Evolutionary conservation across 2,797 vertebrate species (phyloP).

Genomic region (Yasuhikotakia modesta): DNA sequence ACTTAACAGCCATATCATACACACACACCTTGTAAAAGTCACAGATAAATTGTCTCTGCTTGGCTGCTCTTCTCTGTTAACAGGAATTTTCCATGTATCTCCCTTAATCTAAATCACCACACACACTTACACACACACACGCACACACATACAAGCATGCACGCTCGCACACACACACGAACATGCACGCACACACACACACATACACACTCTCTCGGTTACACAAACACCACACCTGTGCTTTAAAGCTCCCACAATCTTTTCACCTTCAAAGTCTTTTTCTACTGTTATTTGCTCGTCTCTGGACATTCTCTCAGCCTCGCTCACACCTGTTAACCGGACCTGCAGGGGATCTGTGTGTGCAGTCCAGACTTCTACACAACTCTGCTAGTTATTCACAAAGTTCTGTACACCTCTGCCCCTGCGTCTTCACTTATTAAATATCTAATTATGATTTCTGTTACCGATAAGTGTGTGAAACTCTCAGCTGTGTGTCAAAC

Average conservation of each 20-base stretch:
- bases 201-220: neutral
- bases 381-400: neutral
- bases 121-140: neutral
- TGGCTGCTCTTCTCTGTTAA: conserved; percentile 40
- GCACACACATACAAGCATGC: conserved; percentile 15
- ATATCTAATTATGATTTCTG: neutral
- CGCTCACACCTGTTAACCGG: neutral
- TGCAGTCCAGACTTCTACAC: neutral
- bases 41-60: conserved; percentile 42
- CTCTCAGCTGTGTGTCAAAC: neutral
- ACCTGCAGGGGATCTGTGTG: neutral
- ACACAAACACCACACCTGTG: neutral
- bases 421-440: neutral
- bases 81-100: conserved; percentile 5
- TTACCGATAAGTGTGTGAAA: neutral
- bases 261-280: conserved; percentile 9
- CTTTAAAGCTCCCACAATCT: neutral
- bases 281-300: conserved; percentile 1
- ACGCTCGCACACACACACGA: neutral
- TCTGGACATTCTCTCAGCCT: neutral
- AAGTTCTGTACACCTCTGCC: neutral
- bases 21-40: conserved; percentile 32
- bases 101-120: conserved; percentile 26
- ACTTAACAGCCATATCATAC: conserved; percentile 33
- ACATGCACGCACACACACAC: neutral